Base-by-base conservation (phyloP, 1,140 invertebrate species). In the Calosoma granatense region DNA sequence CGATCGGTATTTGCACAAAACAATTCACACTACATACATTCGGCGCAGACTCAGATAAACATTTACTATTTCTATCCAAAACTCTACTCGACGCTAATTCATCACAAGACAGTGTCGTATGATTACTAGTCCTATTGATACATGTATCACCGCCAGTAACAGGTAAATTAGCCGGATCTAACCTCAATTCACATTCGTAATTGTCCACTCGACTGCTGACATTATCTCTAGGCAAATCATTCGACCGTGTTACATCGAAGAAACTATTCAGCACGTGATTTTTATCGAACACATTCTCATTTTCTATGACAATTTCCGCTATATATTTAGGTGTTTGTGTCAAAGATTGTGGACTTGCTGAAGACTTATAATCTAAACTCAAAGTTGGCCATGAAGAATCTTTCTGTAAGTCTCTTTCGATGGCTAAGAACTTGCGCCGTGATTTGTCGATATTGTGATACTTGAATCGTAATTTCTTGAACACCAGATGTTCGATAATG, bases 341-440 rank as follows among this genome's bases (percentile, higher is more conserved):
- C 17, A 62, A 51, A 6, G 36, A 47, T 36, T 20, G 21, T 4
- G 68, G 68, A 39, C 70, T 68, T 14, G 71, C 71, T 12, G 64
- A 63, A 17, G 65, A 65, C 51, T 62, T 67, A 56, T 67, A 72
- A 43, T 71, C 65, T 4, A 72, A 68, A 2, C 70, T 72, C 51
- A 78, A 64, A 20, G 77, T 74, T 6, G 84, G 84, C 84, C 84
- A 87, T 54, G 78, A 77, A 0, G 65, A 62, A 61, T 79, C 77
- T 12, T 67, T 63, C n/a, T 73, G 66, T 56, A 86, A 65, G 39
- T 81, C 75, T 11, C 75, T 67, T 57, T 85, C 82, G 2, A 84
- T 73, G 6, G 74, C 72, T 22, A 84, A 67, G 60, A 80, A 85
- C 62, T 80, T 81, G n/a, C 75, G 70, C 21, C 77, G 78, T 0